Evolutionary conservation across 1,140 invertebrate species (phyloP).

Genomic region (Mactra quadrangularis): DNA sequence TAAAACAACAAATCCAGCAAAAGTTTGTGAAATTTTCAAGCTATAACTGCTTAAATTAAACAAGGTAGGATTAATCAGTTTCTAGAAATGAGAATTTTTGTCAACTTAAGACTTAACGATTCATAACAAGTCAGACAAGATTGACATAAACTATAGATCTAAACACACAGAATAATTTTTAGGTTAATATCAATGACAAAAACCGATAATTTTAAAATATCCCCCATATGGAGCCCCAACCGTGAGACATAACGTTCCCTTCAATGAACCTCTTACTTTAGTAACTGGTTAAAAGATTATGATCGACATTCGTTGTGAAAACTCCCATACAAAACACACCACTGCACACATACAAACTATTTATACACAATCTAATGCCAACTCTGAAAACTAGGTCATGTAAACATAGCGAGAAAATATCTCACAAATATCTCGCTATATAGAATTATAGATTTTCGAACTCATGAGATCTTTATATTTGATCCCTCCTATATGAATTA

Average conservation of each 20-base stretch:
- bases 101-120: background rate
- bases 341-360: conserved; percentile 26
- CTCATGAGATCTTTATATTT: background rate
- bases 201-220: no score
- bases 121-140: background rate
- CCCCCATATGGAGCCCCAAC: background rate
- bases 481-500: background rate
- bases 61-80: background rate
- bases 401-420: conserved; percentile 2
- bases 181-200: background rate
- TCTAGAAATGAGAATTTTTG: background rate
- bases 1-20: no score
- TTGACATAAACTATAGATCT: background rate
- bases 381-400: conserved; percentile 18
- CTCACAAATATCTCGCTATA: no score
- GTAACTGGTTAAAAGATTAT: conserved; percentile 30
- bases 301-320: conserved; percentile 35
- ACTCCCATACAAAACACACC: conserved; percentile 31
- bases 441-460: conserved; percentile 35
- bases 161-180: background rate
- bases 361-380: conserved; percentile 22
- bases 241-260: background rate
- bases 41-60: background rate
- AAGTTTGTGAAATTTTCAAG: background rate
- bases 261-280: conserved; percentile 6